Evolutionary conservation across 2,888 invertebrate genomes (phyloP).

Genomic region (Keiferia lycopersicella): DNA sequence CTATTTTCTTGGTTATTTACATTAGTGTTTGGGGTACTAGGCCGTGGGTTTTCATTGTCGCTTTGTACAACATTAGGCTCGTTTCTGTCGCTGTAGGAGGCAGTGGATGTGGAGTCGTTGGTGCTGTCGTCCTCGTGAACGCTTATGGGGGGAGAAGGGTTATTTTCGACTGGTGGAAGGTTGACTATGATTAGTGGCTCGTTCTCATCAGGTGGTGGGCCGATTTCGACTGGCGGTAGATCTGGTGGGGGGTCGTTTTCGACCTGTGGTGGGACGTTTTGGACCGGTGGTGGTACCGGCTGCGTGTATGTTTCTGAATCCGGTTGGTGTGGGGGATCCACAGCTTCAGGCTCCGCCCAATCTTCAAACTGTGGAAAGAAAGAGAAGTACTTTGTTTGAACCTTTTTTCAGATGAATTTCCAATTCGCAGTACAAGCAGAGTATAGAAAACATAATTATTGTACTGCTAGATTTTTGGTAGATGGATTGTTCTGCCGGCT

Average conservation of each 20-base stretch:
- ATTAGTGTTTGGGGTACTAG: not conserved
- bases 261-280: conserved; percentile 5
- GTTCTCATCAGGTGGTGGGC: too few species aligned
- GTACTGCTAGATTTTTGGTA: too few species aligned
- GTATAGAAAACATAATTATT: too few species aligned
- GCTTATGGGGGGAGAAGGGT: not conserved
- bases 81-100: conserved; percentile 21
- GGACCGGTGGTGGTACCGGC: not conserved
- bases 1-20: conserved; percentile 40
- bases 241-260: not conserved
- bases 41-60: not conserved
- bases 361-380: conserved; percentile 11
- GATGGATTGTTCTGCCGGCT: too few species aligned
- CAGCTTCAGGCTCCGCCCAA: conserved; percentile 1
- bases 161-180: not conserved
- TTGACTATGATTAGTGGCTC: conserved; percentile 13
- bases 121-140: conserved; percentile 33
- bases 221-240: too few species aligned
- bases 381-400: too few species aligned
- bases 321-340: conserved; percentile 20
- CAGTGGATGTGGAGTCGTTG: conserved; percentile 34
- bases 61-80: not conserved
- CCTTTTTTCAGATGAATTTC: too few species aligned
- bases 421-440: too few species aligned
- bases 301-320: conserved; percentile 33